Evolutionary conservation across 2,113 vertebrate genomes (phyloP).

Genomic region (Talpa occidentalis): DNA sequence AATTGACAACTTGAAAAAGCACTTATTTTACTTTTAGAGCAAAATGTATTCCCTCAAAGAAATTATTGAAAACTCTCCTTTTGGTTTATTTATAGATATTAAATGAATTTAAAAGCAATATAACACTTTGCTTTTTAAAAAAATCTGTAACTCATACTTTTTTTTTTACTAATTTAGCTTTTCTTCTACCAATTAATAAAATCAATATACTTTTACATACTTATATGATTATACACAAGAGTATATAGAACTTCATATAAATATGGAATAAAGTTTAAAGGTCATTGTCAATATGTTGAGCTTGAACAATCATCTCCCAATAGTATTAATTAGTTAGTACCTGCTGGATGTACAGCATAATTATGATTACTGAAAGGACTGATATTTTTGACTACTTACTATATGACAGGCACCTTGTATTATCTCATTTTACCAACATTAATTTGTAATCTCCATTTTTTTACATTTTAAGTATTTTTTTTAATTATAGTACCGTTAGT

Average conservation of each 20-base stretch:
- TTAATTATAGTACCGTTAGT: too few relatives aligned
- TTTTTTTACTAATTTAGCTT: background rate
- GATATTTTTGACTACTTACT: background rate
- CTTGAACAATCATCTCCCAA: background rate
- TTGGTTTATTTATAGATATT: background rate
- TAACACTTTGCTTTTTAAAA: background rate
- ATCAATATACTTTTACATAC: background rate
- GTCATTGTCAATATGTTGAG: background rate
- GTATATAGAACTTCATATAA: background rate
- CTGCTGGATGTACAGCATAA: background rate
- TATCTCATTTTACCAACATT: background rate
- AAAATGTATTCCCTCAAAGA: conserved; percentile 17
- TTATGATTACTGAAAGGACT: background rate
- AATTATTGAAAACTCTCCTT: background rate
- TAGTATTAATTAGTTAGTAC: background rate
- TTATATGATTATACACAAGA: background rate
- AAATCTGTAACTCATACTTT: background rate
- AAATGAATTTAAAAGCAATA: conserved; percentile 16
- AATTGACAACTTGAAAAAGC: background rate
- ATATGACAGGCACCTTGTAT: background rate
- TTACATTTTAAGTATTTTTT: background rate
- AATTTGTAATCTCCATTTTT: conserved; percentile 15
- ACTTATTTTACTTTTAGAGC: background rate
- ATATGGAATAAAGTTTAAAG: background rate
- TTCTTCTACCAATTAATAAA: conserved; percentile 35